A percentile compares a stretch with the other conserved stretches of the same genome.
These are phyloP conservation scores for Hydractinia symbiolongicarpus DNA, from an alignment of 30 jellyfish, hydroid and myxozoan species.

Conservation along the genomic window DNA sequence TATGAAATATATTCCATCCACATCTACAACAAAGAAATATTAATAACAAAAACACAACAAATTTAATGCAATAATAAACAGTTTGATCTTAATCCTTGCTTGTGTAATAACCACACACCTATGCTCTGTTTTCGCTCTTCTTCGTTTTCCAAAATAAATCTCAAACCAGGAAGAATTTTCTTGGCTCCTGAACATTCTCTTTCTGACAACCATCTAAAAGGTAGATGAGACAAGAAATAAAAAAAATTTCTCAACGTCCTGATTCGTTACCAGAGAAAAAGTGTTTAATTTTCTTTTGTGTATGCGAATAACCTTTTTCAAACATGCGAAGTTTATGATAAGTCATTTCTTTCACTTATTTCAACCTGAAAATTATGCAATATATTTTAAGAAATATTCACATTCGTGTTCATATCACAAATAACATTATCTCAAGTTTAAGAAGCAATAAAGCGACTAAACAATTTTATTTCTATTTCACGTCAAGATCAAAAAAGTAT, in stretches of 20 bases:
- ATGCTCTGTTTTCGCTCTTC: conserved; percentile 50
- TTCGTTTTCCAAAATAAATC: conserved; percentile 50
- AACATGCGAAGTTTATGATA: no score
- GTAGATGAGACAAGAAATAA: background rate
- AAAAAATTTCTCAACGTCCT: background rate
- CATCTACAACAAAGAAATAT: conserved; percentile 25
- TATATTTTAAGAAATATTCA: no score
- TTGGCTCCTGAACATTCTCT: conserved; percentile 74
- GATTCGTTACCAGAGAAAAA: no score
- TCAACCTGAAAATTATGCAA: no score
- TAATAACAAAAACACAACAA: background rate
- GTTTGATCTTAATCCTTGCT: background rate
- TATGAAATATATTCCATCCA: conserved; percentile 56
- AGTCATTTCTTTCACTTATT: no score
- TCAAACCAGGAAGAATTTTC: conserved; percentile 70
- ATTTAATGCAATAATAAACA: background rate
- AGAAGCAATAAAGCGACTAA: no score
- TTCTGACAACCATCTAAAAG: conserved; percentile 63
- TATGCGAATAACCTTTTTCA: no score
- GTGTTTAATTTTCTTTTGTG: no score
- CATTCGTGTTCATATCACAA: no score
- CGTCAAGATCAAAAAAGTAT: no score
- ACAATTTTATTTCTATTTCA: no score
- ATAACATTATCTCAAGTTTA: no score
- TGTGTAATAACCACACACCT: conserved; percentile 28